Conservation (phyloP, 1,140 invertebrate genomes). For the Geopemphigus sp. region DNA sequence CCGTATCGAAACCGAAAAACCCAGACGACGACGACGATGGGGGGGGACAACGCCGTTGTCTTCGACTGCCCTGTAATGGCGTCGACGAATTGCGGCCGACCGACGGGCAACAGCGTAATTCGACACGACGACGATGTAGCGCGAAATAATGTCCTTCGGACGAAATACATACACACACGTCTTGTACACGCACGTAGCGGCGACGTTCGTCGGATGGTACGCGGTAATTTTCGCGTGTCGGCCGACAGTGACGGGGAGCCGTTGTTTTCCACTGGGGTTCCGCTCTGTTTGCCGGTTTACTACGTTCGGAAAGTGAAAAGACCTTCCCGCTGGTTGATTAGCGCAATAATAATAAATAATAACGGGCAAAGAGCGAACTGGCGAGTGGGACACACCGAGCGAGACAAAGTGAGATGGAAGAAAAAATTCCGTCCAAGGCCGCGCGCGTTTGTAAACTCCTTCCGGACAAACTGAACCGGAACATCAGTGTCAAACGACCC, state of each 20-base stretch:
- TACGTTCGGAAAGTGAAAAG: constrained; percentile 47
- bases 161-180: neutral
- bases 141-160: neutral
- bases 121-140: too few species aligned
- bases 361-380: neutral
- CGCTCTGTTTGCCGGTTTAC: constrained; percentile 47
- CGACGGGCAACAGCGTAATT: too few species aligned
- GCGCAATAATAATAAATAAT: constrained; percentile 43
- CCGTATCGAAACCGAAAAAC: too few species aligned
- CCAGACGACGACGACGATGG: too few species aligned
- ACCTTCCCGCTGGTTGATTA: constrained; percentile 47
- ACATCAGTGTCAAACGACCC: constrained; percentile 48
- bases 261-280: constrained; percentile 40
- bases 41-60: too few species aligned
- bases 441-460: constrained; percentile 42
- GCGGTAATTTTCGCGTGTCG: constrained; percentile 19
- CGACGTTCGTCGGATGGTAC: neutral
- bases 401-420: neutral
- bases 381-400: too few species aligned
- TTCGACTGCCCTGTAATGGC: too few species aligned
- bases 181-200: neutral
- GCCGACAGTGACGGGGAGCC: constrained; percentile 2
- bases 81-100: too few species aligned
- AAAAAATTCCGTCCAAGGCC: constrained; percentile 40
- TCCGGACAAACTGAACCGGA: constrained; percentile 49